These are phyloP conservation scores for Mimachlamys varia DNA, from an alignment of 2,888 invertebrate genomes.

Conservation along the genomic window DNA sequence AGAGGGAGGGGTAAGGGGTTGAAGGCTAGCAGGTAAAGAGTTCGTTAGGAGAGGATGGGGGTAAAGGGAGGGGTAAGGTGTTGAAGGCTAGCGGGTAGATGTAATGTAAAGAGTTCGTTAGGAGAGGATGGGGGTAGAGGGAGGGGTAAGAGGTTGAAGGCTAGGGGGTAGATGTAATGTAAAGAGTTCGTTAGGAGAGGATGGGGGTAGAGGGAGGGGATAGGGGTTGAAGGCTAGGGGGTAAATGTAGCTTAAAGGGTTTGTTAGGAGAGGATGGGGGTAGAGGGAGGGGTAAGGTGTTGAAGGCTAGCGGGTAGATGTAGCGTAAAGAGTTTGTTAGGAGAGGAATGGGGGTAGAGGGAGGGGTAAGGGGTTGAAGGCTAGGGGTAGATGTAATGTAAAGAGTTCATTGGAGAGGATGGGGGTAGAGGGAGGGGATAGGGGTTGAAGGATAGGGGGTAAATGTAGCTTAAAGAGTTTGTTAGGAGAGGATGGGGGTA, in stretches of 20 bases:
- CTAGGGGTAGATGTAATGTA: too few species aligned
- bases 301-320: not conserved
- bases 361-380: not conserved
- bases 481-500: not conserved
- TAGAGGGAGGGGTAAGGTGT: not conserved
- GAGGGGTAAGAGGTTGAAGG: not conserved
- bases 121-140: not conserved
- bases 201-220: not conserved
- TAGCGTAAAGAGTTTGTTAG: too few species aligned
- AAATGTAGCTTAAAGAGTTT: not conserved
- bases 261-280: not conserved
- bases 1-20: not conserved
- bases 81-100: not conserved
- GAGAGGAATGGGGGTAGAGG: too few species aligned
- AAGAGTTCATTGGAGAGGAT: not conserved
- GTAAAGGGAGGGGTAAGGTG: not conserved
- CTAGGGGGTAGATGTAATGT: not conserved
- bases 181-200: too few species aligned
- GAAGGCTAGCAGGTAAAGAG: not conserved
- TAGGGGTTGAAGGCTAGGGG: not conserved
- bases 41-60: not conserved
- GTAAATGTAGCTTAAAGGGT: too few species aligned
- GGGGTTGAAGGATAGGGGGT: not conserved
- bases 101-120: too few species aligned
- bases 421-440: constrained; percentile 17